Conservation (phyloP, 2,797 vertebrate genomes). For the Phrynocephalus guinanensis region DNA sequence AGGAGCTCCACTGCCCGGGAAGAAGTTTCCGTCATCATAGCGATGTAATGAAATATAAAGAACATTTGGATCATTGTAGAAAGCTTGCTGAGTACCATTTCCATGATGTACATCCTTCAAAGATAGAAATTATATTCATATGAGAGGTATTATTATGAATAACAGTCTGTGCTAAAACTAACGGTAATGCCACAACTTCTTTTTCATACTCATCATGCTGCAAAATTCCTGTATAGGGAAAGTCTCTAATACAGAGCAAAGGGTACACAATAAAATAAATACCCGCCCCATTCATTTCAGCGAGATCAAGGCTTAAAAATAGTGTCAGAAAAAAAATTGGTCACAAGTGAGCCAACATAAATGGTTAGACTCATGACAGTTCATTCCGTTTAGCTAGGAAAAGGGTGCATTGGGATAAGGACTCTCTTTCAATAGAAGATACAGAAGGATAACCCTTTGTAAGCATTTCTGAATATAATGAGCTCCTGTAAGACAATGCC, state of each 20-base stretch:
- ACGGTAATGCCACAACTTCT: not conserved
- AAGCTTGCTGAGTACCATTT: conserved; percentile 97
- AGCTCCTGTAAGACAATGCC: not conserved
- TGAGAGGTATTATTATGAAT: conserved; percentile 29
- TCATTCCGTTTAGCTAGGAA: too few relatives aligned
- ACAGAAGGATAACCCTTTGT: not conserved
- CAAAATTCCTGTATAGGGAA: not conserved
- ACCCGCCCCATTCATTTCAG: not conserved
- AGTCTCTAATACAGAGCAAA: not conserved
- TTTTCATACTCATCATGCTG: not conserved
- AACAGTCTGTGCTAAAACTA: conserved; percentile 13
- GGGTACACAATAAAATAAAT: not conserved
- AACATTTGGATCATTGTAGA: conserved; percentile 91
- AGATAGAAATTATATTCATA: conserved; percentile 36
- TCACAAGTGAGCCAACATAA: too few relatives aligned
- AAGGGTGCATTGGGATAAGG: too few relatives aligned
- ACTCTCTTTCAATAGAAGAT: not conserved
- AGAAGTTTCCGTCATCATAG: conserved; percentile 98
- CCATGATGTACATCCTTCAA: conserved; percentile 95
- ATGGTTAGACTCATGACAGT: too few relatives aligned
- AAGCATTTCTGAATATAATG: not conserved
- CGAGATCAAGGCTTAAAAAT: not conserved
- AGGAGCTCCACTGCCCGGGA: conserved; percentile 94
- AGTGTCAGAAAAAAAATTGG: too few relatives aligned
- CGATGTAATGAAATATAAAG: conserved; percentile 96